A percentile compares a stretch with the other conserved stretches of the same genome.
Evolutionary conservation across 2,113 vertebrate genomes (phyloP).

Genomic region (Agelaius tricolor): DNA sequence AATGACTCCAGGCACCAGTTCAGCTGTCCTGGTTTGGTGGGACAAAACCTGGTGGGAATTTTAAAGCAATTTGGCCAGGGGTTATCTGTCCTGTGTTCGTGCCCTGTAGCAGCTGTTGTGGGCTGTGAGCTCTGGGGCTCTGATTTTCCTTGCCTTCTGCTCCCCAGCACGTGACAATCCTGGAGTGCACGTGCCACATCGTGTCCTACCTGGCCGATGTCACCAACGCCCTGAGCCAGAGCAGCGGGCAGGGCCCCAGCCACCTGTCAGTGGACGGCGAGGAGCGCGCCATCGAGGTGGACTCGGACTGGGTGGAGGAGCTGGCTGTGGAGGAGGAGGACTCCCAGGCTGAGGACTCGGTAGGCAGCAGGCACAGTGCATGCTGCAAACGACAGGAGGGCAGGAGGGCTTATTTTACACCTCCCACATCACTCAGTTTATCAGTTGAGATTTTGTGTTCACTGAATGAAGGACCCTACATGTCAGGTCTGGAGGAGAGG

Average conservation of each 20-base stretch:
- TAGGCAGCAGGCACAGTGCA: slow-evolving; percentile 44
- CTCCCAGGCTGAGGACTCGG: slow-evolving; percentile 97
- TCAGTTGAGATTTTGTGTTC: not conserved
- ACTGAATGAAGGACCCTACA: not conserved
- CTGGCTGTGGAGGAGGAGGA: slow-evolving; percentile 96
- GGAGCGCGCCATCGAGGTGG: slow-evolving; percentile 94
- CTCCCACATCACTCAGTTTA: not conserved
- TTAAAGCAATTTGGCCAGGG: not conserved
- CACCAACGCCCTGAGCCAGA: slow-evolving; percentile 92
- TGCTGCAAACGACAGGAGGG: not conserved
- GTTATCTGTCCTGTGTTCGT: fast-evolving
- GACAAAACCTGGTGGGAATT: not conserved
- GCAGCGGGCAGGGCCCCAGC: slow-evolving; percentile 87
- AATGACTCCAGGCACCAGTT: too few species aligned
- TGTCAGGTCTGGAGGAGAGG: not conserved
- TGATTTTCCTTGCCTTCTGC: not conserved
- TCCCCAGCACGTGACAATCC: slow-evolving; percentile 87
- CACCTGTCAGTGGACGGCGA: slow-evolving; percentile 91
- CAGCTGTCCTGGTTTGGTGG: not conserved
- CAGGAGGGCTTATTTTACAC: not conserved
- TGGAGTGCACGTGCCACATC: slow-evolving; percentile 96
- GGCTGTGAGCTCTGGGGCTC: not conserved
- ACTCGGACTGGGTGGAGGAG: slow-evolving; percentile 98
- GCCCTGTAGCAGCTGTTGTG: not conserved
- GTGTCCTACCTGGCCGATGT: slow-evolving; percentile 97